Evolutionary conservation across 92 coral and sea anemone species (phyloP), one percentile per base, ranked within the genome.

Genomic region (Epizoanthus illoricatus): DNA sequence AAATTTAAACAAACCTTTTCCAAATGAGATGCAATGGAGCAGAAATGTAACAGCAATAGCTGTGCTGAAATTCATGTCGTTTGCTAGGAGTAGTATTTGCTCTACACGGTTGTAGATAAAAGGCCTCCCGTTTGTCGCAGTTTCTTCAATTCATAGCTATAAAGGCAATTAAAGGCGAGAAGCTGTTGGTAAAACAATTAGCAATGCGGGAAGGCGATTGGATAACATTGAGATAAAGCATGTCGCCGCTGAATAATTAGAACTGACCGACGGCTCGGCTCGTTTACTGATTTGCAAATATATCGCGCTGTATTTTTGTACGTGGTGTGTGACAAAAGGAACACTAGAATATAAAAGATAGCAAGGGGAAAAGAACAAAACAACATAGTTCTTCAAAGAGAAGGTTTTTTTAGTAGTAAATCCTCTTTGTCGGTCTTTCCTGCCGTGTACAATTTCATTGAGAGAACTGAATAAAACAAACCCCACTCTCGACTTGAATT

Each of bases 191-290:
- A 78, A 78, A 78, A 58, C 72, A 78, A 78, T 78, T 78, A 78
- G 10, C 70, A 55, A 47, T 20, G 21, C 71, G 6, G 23, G 55
- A 78, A 63, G 16, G 59, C 12, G 82, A 78, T 78, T 78, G 82
- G 82, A 45, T 20, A 64, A 15, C 20, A 62, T 28, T 7, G 5
- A 40, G n/a, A 45, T 24, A 78, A 76, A 64, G 59, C 49, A 20
- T 41, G n/a, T 62, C 49, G 60, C 82, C 82, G 82, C 82, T 78
- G 82, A 78, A 78, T 78, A 78, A 78, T 78, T 41, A 74, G 45
- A 57, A 20, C 19, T 78, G 82, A 64, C 71, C 72, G 82, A 78
- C 82, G 82, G 82, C 82, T 43, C 71, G 71, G 65, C 71, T 66
- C 59, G 42, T 40, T 75, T 28, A 63, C 67, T 39, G 80, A 74